Conservation (phyloP, 1,140 invertebrate genomes). For the Camponotus pennsylvanicus region DNA sequence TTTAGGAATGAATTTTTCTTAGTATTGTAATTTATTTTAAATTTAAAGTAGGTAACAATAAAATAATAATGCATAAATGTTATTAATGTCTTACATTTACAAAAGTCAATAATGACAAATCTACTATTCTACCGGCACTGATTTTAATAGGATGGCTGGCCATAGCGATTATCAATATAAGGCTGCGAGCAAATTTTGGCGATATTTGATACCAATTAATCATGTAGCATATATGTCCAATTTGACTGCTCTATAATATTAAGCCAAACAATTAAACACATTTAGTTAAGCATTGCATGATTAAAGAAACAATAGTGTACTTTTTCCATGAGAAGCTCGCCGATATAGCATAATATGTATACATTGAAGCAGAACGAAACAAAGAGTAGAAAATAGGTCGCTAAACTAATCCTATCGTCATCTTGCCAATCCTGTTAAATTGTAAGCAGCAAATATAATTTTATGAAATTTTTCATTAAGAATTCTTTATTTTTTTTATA, state of each 20-base stretch:
- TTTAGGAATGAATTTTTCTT: too few relatives aligned
- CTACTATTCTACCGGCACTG: constrained; percentile 75
- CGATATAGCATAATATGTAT: constrained; percentile 77
- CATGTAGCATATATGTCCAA: constrained; percentile 69
- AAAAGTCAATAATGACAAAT: constrained; percentile 66
- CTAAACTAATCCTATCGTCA: constrained; percentile 59
- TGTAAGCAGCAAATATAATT: constrained; percentile 7
- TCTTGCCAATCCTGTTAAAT: constrained; percentile 72
- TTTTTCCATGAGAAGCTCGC: constrained; percentile 73
- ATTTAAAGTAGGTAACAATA: not conserved
- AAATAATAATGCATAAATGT: not conserved
- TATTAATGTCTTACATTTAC: constrained; percentile 49
- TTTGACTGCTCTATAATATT: constrained; percentile 63
- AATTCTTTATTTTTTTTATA: not conserved
- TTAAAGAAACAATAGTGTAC: constrained; percentile 53
- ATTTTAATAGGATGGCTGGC: constrained; percentile 70
- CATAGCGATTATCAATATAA: constrained; percentile 73
- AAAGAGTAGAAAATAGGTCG: constrained; percentile 67
- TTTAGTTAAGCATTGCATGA: not conserved
- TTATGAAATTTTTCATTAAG: not conserved
- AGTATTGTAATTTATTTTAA: not conserved
- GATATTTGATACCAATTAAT: constrained; percentile 76
- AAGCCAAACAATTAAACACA: not conserved
- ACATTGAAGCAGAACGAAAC: constrained; percentile 76
- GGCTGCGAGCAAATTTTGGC: constrained; percentile 44